Base-by-base conservation (phyloP, 2,113 vertebrate species). In the Chloropsis hardwickii region DNA sequence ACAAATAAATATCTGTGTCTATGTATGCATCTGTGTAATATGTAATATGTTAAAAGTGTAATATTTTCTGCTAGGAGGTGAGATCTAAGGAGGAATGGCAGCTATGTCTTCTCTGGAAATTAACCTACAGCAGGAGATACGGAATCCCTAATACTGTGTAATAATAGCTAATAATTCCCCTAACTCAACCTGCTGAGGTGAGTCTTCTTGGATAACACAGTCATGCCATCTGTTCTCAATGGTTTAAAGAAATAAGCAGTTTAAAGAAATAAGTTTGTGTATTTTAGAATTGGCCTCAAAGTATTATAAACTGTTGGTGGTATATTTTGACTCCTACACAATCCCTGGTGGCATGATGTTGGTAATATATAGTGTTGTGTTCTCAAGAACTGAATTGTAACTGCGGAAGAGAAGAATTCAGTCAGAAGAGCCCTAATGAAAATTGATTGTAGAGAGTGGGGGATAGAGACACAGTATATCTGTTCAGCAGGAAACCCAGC, bases 381-480 rank as follows among this genome's bases (percentile, higher is more conserved):
- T 88, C 67, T 71, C 74, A 91, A 82, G 50, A 37, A 83, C 47
- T 71, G 42, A 86, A 81, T 39, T 58, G 72, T 58, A 60, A 56
- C 92, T 47, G 67, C 7, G 60, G 76, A 67, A 90, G 35, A 70
- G 37, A 92, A 87, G 82, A 82, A 65, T 67, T 91, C 71, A 56
- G 71, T 69, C 90, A 83, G 79, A 83, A 94, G 76, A 90, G 35
- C 44, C 31, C 92, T 94, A 94, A 95, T 95, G 79, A 97, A 95
- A 96, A 96, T 83, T 92, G 94, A 96, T 90, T 90, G 76, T 29
- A 71, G 67, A 74, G 60, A 37, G 67, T 88, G 87, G 60, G 60
- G 35, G 33, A 83, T 33, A 85, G 57, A 94, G 87, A 94, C 91
- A 91, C 33, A 92, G 33, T 47, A 77, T 87, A 93, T 73, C 61